Base-by-base conservation (phyloP, 1,140 invertebrate genomes). In the Alviniconcha marisindica region DNA sequence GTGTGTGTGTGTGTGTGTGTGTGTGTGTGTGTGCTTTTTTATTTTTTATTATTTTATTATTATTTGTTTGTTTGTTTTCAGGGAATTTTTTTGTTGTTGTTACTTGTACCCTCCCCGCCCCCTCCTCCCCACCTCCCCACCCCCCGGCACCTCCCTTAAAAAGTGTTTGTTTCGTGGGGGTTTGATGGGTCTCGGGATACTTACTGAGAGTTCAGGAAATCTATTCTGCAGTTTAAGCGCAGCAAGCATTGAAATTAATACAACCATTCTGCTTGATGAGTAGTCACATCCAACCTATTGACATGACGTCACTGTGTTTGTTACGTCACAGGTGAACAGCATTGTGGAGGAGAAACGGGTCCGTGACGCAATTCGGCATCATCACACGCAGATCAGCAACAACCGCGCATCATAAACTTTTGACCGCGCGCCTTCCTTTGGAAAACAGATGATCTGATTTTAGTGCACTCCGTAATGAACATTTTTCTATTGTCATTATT, bases 1-100 rank as follows among this genome's bases (percentile, higher is more conserved):
- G 63, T 69, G 63, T 69, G 63, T 33, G 63, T 69, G 63, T 69
- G 63, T 33, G 63, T 33, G 63, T 69, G 63, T 33, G 63, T 33
- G 63, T 69, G 63, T 33, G 33, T n/a, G 24, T n/a, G 63, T 69
- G 33, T 33, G 63, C 12, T 7, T 33, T 12, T 69, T 12, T 12
- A 69, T 12, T 33, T 69, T 10, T 69, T 69, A 28, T 12, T 12
- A n/a, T 69, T 7, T 15, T 69, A 69, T n/a, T n/a, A n/a, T n/a
- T n/a, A n/a, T n/a, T n/a, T n/a, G n/a, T 33, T 5, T 71, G 38
- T 33, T 3, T 71, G 38, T 71, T 15, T 71, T 31, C 7, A 71
- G 3, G 18, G 38, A 18, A 31, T 24, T 36, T 31, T n/a, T n/a
- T n/a, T n/a, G n/a, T n/a, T 71, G 21, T 31, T 71, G 15, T 71